phyloP scores from a whole-genome alignment of 2,888 invertebrate genomes.

The Masnerella sp. region DNA sequence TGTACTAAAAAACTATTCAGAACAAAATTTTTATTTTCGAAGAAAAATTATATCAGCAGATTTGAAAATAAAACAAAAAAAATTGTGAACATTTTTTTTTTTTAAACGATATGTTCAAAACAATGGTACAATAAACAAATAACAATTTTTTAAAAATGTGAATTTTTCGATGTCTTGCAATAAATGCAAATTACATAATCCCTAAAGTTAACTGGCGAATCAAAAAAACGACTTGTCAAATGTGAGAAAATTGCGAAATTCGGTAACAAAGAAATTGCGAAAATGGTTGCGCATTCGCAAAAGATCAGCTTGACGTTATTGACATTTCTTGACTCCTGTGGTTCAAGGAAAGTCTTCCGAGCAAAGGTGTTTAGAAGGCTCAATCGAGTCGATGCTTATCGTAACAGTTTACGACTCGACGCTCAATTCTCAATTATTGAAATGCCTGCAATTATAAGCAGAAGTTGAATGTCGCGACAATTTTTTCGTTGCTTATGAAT shows the following conservation, averaged over 20 bases:
- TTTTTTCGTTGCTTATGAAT: too few species aligned
- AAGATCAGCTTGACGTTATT: slow-evolving; percentile 24
- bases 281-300: slow-evolving; percentile 28
- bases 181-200: not conserved
- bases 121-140: too few species aligned
- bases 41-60: too few species aligned
- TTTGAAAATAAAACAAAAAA: too few species aligned
- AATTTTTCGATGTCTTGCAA: too few species aligned
- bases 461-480: too few species aligned
- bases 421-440: slow-evolving; percentile 17
- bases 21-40: too few species aligned
- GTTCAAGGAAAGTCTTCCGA: slow-evolving; percentile 49
- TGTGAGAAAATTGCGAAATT: not conserved
- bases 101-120: too few species aligned
- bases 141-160: too few species aligned
- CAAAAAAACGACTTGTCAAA: not conserved
- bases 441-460: not conserved
- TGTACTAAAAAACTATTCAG: too few species aligned
- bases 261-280: slow-evolving; percentile 22
- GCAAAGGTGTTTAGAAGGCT: slow-evolving; percentile 26
- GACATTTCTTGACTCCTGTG: slow-evolving; percentile 23
- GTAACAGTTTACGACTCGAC: slow-evolving; percentile 5
- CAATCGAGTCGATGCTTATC: slow-evolving; percentile 9
- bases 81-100: too few species aligned
- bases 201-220: slow-evolving; percentile 1